Base-by-base conservation (phyloP, 2,797 vertebrate species). In the Morus bassanus region DNA sequence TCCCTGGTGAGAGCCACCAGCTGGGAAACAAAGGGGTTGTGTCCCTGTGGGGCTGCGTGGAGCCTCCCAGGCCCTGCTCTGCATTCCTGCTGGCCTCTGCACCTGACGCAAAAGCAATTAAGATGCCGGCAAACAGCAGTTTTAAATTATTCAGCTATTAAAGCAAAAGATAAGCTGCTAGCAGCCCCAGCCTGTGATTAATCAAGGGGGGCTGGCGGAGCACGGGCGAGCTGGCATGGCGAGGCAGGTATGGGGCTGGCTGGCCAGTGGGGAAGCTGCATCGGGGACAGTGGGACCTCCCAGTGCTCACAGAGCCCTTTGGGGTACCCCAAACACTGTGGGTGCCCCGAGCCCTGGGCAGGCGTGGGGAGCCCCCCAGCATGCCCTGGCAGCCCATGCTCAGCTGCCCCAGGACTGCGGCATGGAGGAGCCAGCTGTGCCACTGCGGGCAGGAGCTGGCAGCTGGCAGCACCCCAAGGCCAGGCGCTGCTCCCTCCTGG, bases 131-230 rank as follows among this genome's bases (percentile, higher is more conserved):
- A 98, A 96, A 95, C 93, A 96, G 97, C 90, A 24, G 81, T 94
- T 95, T 97, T 93, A 97, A 98, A 98, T 98, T 98, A 98, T 97
- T 98, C 97, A 96, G 97, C 97, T 97, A 98, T 98, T 98, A 98
- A 98, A 95, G 96, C 89, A 96, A 87, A 95, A 97, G 97, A 98
- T 98, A 98, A 98, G 97, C 97, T 97, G 96, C 91, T 15, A 73
- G 97, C 97, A 94, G 98, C 91, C 96, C 95, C 88, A 88, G 96
- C 94, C 91, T 95, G 93, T 96, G 97, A 98, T 98, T 98, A 98
- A 98, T 98, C 97, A 97, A 72, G 96, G 89, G 85, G 53, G 33
- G 76, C 69, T 85, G 73, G 57, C 3, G 4, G 75, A 64, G 65
- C 0, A 0, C 0, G 1, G n/a, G 31, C 39, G 37, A 14, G 12